phyloP scores from a whole-genome alignment of 1,140 invertebrate species.

The Cepaea nemoralis region DNA sequence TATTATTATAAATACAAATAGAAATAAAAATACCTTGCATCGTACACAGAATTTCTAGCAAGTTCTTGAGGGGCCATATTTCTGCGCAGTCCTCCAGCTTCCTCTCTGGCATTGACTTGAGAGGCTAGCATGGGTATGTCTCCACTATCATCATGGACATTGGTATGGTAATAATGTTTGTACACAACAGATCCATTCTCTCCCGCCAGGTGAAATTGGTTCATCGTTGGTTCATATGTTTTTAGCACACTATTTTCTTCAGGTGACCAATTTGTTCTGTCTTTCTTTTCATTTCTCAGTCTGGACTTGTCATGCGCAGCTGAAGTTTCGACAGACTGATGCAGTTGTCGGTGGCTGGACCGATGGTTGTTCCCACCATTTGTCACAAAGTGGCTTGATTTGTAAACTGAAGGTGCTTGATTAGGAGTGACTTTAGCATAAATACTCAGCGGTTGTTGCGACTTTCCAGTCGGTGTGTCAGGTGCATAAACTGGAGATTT shows the following conservation, averaged over 20 bases:
- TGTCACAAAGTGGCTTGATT: no score
- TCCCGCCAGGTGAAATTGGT: slow-evolving; percentile 37
- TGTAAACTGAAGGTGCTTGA: neutral
- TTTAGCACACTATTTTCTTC: neutral
- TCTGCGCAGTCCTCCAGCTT: neutral
- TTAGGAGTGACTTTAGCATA: neutral
- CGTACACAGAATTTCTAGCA: no score
- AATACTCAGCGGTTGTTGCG: neutral
- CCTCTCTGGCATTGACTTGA: neutral
- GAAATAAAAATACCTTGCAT: no score
- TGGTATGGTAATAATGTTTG: slow-evolving; percentile 46
- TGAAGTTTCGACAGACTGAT: neutral
- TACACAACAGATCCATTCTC: slow-evolving; percentile 36
- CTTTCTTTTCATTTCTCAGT: neutral
- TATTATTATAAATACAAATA: no score
- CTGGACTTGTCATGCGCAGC: neutral
- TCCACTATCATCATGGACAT: slow-evolving; percentile 25
- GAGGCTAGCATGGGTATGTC: slow-evolving; percentile 14
- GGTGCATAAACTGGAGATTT: neutral
- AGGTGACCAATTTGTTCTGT: neutral
- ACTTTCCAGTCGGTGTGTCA: neutral
- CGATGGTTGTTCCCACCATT: neutral
- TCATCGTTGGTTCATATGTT: slow-evolving; percentile 26
- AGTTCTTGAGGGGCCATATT: neutral
- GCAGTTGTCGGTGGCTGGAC: neutral